Evolutionary conservation across 2,113 vertebrate species (phyloP).

Genomic region (Psammodynastes pulverulentus): DNA sequence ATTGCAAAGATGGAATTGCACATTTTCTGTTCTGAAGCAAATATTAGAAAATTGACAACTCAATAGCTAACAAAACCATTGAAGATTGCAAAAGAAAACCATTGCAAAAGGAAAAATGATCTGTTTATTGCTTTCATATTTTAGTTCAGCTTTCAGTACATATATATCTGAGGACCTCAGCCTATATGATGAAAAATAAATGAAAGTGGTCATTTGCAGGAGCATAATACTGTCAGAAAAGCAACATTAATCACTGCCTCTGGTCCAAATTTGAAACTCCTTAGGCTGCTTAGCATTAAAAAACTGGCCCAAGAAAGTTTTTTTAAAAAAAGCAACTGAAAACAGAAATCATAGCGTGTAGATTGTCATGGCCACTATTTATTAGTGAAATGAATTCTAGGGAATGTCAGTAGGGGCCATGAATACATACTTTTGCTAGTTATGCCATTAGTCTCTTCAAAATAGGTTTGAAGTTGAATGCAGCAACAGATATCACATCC

Average conservation of each 20-base stretch:
- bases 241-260: neutral
- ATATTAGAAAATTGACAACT: neutral
- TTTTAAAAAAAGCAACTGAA: neutral
- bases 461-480: neutral
- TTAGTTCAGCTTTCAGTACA: slow-evolving; percentile 19
- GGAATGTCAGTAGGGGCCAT: neutral
- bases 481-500: neutral
- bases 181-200: neutral
- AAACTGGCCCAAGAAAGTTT: neutral
- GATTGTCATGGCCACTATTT: neutral
- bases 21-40: slow-evolving; percentile 27
- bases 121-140: neutral
- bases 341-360: neutral
- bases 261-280: neutral
- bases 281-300: neutral
- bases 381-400: neutral
- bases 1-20: neutral
- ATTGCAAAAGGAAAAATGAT: neutral
- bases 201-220: neutral
- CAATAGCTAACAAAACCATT: neutral
- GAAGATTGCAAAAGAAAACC: neutral
- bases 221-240: neutral
- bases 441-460: neutral
- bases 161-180: neutral
- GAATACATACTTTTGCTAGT: neutral